Evolutionary conservation across 2,113 vertebrate species (phyloP).

Genomic region (Pelobates fuscus): DNA sequence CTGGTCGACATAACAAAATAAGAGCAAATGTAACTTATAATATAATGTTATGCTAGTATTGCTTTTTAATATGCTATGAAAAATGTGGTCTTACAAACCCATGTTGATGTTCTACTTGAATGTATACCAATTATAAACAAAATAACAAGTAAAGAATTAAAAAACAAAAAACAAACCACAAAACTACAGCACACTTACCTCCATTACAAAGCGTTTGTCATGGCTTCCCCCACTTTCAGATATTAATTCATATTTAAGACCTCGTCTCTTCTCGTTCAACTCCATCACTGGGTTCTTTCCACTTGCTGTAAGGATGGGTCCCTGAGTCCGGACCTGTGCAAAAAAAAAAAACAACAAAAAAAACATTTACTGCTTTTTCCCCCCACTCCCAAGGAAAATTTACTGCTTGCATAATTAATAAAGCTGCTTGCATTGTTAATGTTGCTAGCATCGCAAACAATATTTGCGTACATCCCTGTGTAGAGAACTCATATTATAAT

Average conservation of each 20-base stretch:
- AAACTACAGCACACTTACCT: constrained; percentile 81
- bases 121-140: too few species aligned
- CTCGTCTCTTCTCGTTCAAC: constrained; percentile 95
- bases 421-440: not conserved
- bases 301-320: constrained; percentile 96
- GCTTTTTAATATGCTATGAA: too few species aligned
- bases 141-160: too few species aligned
- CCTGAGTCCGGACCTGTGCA: constrained; percentile 95
- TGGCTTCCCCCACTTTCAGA: constrained; percentile 97
- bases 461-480: not conserved
- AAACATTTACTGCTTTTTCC: not conserved
- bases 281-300: constrained; percentile 99
- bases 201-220: constrained; percentile 97
- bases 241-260: constrained; percentile 97
- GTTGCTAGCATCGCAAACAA: not conserved
- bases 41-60: too few species aligned
- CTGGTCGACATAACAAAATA: too few species aligned
- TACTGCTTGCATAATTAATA: too few species aligned
- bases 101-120: too few species aligned
- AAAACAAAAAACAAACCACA: too few species aligned
- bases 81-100: too few species aligned
- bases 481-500: not conserved
- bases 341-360: constrained; percentile 8
- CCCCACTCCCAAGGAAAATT: not conserved
- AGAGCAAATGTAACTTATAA: too few species aligned